Conservation (phyloP, 1,140 invertebrate species). For the Drosophila bocki region DNA sequence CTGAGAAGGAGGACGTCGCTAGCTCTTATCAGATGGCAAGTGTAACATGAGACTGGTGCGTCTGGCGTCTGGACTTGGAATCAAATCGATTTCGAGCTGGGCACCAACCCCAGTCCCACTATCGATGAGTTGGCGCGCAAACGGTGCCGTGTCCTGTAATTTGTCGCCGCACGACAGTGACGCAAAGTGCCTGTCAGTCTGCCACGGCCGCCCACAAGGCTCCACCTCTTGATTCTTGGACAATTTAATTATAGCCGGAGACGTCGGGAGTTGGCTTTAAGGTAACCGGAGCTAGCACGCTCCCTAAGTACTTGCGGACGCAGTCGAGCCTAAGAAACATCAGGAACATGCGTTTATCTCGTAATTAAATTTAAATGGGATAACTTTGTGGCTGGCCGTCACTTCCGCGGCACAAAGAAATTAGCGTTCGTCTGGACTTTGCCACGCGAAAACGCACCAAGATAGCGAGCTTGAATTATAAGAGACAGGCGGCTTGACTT, state of each 20-base stretch:
- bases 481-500: constrained; percentile 27
- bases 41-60: constrained; percentile 63
- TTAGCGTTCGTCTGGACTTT: constrained; percentile 38
- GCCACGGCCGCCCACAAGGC: constrained; percentile 6
- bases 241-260: constrained; percentile 56
- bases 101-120: constrained; percentile 27
- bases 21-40: constrained; percentile 52
- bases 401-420: constrained; percentile 50
- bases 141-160: constrained; percentile 65
- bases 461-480: constrained; percentile 32
- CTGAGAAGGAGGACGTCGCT: constrained; percentile 7
- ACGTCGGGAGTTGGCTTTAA: constrained; percentile 31
- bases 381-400: constrained; percentile 41
- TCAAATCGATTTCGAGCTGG: constrained; percentile 67
- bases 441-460: constrained; percentile 27
- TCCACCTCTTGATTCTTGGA: constrained; percentile 27
- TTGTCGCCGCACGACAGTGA: constrained; percentile 63
- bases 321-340: constrained; percentile 49
- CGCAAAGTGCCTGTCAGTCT: constrained; percentile 41
- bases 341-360: constrained; percentile 61
- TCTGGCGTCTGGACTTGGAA: constrained; percentile 55
- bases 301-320: constrained; percentile 23
- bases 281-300: constrained; percentile 34
- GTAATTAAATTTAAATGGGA: constrained; percentile 66
- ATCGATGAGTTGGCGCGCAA: constrained; percentile 58